Conservation (phyloP, 35 echinoderm and acorn worm genomes). For the Apostichopus californicus region DNA sequence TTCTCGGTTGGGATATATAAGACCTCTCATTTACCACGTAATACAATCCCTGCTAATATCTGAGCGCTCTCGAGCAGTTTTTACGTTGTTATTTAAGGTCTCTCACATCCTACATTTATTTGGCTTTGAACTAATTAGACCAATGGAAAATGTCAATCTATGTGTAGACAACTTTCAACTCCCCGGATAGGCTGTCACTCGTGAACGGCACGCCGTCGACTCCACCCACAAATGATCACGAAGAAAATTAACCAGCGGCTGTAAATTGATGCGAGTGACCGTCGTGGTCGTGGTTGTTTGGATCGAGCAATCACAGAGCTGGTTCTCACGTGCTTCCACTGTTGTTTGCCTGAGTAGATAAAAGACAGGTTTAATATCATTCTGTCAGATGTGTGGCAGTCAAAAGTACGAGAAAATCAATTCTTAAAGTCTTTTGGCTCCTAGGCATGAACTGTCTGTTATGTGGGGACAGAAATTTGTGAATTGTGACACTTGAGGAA, state of each 20-base stretch:
- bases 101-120: no score
- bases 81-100: no score
- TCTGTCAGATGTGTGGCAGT: neutral
- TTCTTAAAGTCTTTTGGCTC: neutral
- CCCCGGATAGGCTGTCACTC: neutral
- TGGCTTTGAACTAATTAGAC: neutral
- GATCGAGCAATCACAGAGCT: no score
- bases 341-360: neutral
- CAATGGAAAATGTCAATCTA: conserved; percentile 21
- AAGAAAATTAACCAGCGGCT: no score
- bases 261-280: no score
- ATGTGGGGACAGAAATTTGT: neutral
- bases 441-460: conserved; percentile 2
- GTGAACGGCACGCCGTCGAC: neutral
- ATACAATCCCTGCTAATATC: no score
- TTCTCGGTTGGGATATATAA: no score
- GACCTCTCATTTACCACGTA: no score
- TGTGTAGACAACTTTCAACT: conserved; percentile 15
- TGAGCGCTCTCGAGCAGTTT: no score
- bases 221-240: conserved; percentile 22
- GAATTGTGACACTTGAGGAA: no score
- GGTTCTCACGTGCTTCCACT: neutral
- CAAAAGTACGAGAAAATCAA: conserved; percentile 4
- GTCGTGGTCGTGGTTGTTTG: no score
- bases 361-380: neutral